Evolutionary conservation across 2,797 vertebrate genomes (phyloP).

Genomic region (Sarcophilus harrisii): DNA sequence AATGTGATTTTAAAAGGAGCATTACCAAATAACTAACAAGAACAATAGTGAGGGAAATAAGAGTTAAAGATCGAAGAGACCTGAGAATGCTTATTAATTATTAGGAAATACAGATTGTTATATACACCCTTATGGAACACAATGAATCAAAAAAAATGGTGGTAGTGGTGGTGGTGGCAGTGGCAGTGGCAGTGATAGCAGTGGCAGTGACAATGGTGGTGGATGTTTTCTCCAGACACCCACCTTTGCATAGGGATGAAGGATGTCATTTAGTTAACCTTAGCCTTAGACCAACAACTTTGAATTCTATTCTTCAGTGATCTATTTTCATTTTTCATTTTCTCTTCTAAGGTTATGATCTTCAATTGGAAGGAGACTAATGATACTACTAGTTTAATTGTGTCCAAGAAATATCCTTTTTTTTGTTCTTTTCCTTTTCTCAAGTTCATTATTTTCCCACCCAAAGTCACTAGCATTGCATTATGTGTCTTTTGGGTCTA

Average conservation of each 20-base stretch:
- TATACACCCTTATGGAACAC: background rate
- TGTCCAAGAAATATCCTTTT: background rate
- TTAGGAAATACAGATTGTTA: background rate
- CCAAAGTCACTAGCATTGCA: background rate
- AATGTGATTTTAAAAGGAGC: background rate
- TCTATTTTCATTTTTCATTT: background rate
- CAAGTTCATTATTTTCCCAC: background rate
- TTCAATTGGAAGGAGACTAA: background rate
- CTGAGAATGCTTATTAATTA: background rate
- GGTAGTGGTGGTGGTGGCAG: no score
- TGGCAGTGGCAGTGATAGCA: no score
- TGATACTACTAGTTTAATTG: background rate
- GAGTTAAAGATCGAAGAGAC: background rate
- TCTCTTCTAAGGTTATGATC: background rate
- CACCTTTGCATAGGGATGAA: background rate
- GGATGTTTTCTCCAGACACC: background rate
- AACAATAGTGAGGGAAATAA: background rate
- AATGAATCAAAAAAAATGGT: background rate
- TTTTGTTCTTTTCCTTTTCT: background rate
- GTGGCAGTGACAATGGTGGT: no score
- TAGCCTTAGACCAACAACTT: background rate
- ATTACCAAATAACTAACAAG: background rate
- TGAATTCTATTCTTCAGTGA: background rate
- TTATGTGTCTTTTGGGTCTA: background rate
- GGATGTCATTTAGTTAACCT: background rate